Conservation (phyloP, 2,888 invertebrate species). For the Protonemura montana region DNA sequence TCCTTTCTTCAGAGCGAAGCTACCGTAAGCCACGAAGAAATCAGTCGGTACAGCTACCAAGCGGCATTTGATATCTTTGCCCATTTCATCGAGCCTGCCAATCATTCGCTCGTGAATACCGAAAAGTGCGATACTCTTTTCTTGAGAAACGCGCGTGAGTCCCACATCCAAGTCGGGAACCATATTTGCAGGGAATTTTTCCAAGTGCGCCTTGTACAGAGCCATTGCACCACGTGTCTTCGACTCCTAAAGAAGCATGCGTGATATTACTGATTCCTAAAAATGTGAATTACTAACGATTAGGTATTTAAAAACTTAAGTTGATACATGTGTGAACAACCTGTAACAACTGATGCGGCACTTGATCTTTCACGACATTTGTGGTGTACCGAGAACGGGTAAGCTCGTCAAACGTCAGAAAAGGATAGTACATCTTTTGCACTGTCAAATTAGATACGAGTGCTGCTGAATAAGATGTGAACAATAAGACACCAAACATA, state of each 20-base stretch:
- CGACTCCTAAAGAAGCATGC: slow-evolving; percentile 14
- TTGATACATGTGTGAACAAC: neutral
- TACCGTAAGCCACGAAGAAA: neutral
- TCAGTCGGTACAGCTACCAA: neutral
- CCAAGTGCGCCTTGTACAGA: neutral
- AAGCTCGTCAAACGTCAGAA: neutral
- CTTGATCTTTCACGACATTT: neutral
- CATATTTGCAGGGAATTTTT: neutral
- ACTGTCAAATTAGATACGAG: slow-evolving; percentile 5
- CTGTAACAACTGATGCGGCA: neutral
- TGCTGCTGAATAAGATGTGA: slow-evolving; percentile 24
- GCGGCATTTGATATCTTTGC: neutral
- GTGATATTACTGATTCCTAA: neutral
- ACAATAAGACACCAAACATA: slow-evolving; percentile 29
- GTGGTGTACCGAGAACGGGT: neutral
- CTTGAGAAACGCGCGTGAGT: neutral
- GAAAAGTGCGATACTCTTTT: slow-evolving; percentile 20
- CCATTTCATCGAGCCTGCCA: slow-evolving; percentile 9
- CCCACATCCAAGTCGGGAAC: slow-evolving; percentile 3
- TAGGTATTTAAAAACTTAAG: too few relatives aligned
- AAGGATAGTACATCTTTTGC: slow-evolving; percentile 7
- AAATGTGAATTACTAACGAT: too few relatives aligned
- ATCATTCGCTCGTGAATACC: slow-evolving; percentile 18
- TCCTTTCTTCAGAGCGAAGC: slow-evolving; percentile 16
- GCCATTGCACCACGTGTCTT: neutral